Evolutionary conservation across 1,140 invertebrate species (phyloP).

Genomic region (Sminthurinus signatus): DNA sequence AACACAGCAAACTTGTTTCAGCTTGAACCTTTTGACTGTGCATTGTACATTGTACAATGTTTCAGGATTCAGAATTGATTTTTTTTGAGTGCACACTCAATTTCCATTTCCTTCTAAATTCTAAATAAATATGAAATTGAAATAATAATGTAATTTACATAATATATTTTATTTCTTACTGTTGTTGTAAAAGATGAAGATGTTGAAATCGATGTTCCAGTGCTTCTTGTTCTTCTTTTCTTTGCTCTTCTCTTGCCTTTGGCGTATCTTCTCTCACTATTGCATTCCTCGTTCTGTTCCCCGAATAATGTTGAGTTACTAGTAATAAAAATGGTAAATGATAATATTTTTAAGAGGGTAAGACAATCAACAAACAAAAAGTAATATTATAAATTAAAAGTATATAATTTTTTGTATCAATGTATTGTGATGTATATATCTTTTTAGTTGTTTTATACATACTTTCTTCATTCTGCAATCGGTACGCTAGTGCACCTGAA

Average conservation of each 20-base stretch:
- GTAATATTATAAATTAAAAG: not conserved
- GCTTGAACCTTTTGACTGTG: no score
- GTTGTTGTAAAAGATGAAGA: conserved; percentile 56
- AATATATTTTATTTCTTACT: no score
- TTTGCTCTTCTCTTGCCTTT: conserved; percentile 71
- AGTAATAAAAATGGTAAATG: conserved; percentile 37
- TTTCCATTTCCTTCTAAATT: no score
- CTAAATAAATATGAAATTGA: no score
- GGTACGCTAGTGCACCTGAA: no score
- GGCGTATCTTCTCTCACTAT: conserved; percentile 82
- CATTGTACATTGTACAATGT: no score
- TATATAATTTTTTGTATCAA: not conserved
- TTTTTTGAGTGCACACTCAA: no score
- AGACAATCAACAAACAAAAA: not conserved
- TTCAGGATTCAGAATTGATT: no score
- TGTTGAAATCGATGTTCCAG: conserved; percentile 55
- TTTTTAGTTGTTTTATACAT: conserved; percentile 45
- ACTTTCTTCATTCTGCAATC: conserved; percentile 86
- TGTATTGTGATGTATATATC: not conserved
- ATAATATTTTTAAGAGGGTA: not conserved
- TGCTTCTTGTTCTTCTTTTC: conserved; percentile 62
- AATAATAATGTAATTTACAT: no score
- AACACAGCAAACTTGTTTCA: no score
- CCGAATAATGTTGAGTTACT: conserved; percentile 74
- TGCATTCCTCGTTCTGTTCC: conserved; percentile 78